These are phyloP conservation scores for Sebastes diploproa DNA, from an alignment of 2,797 vertebrate species.

Conservation along the genomic window DNA sequence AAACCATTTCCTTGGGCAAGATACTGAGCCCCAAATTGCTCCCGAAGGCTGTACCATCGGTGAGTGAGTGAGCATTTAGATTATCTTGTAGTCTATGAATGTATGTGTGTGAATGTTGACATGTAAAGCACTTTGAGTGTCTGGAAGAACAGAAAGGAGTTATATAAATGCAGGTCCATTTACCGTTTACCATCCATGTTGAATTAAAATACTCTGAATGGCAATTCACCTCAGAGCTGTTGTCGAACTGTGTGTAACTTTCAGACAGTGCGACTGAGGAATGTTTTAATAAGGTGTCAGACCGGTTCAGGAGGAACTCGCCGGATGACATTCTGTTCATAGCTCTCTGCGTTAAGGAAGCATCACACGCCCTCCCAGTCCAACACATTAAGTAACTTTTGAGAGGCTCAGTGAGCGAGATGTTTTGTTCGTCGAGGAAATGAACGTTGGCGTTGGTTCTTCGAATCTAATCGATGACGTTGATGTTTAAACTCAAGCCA, in stretches of 20 bases:
- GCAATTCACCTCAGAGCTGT: background rate
- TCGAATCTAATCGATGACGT: background rate
- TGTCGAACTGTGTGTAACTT: background rate
- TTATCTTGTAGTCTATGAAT: no score
- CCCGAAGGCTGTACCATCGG: no score
- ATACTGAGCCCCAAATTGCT: no score
- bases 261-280: constrained; percentile 24
- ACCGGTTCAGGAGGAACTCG: constrained; percentile 70
- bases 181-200: no score
- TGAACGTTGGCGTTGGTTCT: background rate
- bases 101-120: no score
- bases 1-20: no score
- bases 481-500: constrained; percentile 2
- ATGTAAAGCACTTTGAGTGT: no score
- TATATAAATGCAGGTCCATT: no score
- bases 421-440: background rate
- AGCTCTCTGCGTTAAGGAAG: constrained; percentile 37
- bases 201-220: background rate
- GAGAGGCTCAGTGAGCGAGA: constrained; percentile 15
- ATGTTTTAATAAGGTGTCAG: constrained; percentile 62
- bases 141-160: no score
- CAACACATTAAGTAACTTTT: background rate
- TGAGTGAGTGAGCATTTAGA: no score
- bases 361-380: constrained; percentile 67
- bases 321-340: constrained; percentile 80